phyloP scores from a whole-genome alignment of 2,797 vertebrate genomes.

The Scomberomorus guttatus region DNA sequence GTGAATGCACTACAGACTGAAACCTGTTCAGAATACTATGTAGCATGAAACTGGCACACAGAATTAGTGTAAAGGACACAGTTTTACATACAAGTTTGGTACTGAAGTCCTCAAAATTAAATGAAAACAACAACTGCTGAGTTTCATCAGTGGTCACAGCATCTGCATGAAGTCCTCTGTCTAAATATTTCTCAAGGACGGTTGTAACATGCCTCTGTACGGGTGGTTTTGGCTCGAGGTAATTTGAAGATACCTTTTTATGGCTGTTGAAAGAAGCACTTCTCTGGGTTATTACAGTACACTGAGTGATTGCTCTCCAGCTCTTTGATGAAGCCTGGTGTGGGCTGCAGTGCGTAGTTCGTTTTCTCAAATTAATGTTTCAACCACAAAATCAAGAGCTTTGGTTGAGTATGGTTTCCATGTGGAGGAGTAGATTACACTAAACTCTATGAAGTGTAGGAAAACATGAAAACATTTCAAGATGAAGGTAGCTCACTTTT shows the following conservation, averaged over 20 bases:
- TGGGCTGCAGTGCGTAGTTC: slow-evolving; percentile 20
- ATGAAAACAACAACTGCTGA: neutral
- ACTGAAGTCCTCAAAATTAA: too few relatives aligned
- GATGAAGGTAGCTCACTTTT: neutral
- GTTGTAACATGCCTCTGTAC: neutral
- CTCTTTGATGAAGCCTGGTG: slow-evolving; percentile 22
- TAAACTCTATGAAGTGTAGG: neutral
- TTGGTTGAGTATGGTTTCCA: neutral
- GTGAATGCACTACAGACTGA: neutral
- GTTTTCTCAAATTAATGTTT: slow-evolving; percentile 21
- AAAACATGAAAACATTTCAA: neutral
- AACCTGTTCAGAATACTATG: neutral
- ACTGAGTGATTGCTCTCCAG: slow-evolving; percentile 3
- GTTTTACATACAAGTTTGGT: neutral
- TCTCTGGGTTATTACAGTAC: neutral
- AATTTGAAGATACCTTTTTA: neutral
- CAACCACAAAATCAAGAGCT: neutral
- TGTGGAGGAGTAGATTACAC: neutral
- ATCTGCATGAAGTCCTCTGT: neutral
- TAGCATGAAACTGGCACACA: neutral
- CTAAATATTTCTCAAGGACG: neutral
- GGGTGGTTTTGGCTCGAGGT: neutral
- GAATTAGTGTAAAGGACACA: neutral
- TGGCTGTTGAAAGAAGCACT: slow-evolving; percentile 9
- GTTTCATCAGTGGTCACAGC: neutral